Evolutionary conservation across 1,140 invertebrate species (phyloP).

Genomic region (Elymnias hypermnestra): DNA sequence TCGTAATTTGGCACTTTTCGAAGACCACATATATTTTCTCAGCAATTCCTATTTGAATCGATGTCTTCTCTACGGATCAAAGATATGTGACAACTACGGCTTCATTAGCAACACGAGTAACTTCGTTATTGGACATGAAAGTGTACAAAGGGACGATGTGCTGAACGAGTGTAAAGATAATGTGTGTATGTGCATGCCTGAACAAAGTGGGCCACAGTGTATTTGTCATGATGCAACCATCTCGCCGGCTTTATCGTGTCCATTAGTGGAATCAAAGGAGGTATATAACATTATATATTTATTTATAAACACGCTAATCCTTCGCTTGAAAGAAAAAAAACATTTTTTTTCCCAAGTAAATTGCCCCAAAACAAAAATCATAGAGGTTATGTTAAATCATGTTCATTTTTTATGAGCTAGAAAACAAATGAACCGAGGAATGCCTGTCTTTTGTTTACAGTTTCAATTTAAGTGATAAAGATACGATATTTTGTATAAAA

Average conservation of each 20-base stretch:
- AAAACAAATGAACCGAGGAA: too few species aligned
- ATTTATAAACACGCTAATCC: too few species aligned
- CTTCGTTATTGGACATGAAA: slow-evolving; percentile 76
- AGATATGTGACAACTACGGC: slow-evolving; percentile 63
- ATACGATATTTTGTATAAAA: too few species aligned
- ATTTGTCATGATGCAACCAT: slow-evolving; percentile 75
- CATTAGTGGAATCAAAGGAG: slow-evolving; percentile 12
- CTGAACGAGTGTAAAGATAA: slow-evolving; percentile 67
- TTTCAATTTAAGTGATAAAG: too few species aligned
- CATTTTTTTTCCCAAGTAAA: too few species aligned
- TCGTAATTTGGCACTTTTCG: slow-evolving; percentile 76
- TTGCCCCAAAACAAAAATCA: too few species aligned
- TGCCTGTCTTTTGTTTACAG: too few species aligned
- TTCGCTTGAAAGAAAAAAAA: too few species aligned
- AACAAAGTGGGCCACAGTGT: slow-evolving; percentile 65
- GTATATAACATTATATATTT: too few species aligned
- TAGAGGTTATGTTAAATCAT: too few species aligned
- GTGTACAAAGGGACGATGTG: slow-evolving; percentile 68
- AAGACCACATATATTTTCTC: slow-evolving; percentile 79
- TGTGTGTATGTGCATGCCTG: slow-evolving; percentile 77
- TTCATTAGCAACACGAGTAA: slow-evolving; percentile 63
- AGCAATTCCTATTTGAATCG: slow-evolving; percentile 71
- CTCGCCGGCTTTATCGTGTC: slow-evolving; percentile 26
- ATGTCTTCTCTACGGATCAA: slow-evolving; percentile 72
- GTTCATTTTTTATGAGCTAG: too few species aligned